Evolutionary conservation across 2,797 vertebrate genomes (phyloP).

Genomic region (Mallotus villosus): DNA sequence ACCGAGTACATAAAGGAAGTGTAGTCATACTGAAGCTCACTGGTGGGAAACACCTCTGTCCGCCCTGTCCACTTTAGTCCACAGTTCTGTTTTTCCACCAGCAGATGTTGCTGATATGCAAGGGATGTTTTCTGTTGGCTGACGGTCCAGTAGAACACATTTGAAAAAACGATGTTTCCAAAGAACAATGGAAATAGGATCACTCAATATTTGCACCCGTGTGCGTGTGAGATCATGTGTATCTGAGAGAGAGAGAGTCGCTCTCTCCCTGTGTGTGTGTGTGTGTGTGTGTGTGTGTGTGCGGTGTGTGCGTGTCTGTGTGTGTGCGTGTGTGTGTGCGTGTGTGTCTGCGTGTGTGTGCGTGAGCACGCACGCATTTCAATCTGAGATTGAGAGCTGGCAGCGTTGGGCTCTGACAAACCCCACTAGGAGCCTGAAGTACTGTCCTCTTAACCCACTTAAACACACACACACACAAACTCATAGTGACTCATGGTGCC

Average conservation of each 20-base stretch:
- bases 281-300: background rate
- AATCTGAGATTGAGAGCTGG: background rate
- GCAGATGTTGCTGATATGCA: background rate
- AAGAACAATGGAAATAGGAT: conserved; percentile 25
- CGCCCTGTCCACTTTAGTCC: no score
- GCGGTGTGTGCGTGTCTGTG: background rate
- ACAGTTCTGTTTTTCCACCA: background rate
- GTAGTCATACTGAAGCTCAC: no score
- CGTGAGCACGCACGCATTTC: background rate
- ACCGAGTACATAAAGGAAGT: no score
- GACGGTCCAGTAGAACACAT: no score
- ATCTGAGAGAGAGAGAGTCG: no score
- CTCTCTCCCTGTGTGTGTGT: conserved; percentile 21
- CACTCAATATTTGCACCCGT: conserved; percentile 19
- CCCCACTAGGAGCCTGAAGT: conserved; percentile 4
- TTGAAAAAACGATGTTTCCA: no score
- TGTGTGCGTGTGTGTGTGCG: background rate
- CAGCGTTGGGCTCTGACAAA: background rate
- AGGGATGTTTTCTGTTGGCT: background rate
- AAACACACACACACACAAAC: conserved; percentile 13
- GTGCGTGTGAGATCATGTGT: background rate
- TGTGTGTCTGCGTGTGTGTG: conserved; percentile 6
- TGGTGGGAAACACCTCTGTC: no score
- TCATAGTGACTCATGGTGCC: background rate
- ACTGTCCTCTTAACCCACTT: background rate